Conservation (phyloP, 2,797 vertebrate species). For the Argyrosomus regius region DNA sequence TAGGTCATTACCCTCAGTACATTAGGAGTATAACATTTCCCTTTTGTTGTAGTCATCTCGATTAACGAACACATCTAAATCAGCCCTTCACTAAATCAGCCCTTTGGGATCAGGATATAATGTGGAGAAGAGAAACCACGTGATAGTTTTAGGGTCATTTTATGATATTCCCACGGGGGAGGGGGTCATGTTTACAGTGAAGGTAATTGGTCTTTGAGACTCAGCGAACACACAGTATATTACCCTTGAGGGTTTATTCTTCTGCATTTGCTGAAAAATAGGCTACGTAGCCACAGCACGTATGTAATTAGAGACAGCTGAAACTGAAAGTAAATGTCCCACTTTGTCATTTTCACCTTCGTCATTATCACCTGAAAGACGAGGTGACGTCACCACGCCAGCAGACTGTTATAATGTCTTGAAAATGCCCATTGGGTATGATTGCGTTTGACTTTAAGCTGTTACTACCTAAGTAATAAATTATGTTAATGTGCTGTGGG, state of each 20-base stretch:
- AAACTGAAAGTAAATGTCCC: constrained; percentile 39
- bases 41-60: constrained; percentile 37
- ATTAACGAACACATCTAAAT: constrained; percentile 51
- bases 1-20: constrained; percentile 33
- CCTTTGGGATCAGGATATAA: constrained; percentile 52
- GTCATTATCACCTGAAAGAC: constrained; percentile 33
- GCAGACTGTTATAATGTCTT: constrained; percentile 2
- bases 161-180: constrained; percentile 67
- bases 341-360: constrained; percentile 59
- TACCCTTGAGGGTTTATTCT: constrained; percentile 49
- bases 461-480: not conserved
- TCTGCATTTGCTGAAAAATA: constrained; percentile 39
- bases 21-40: constrained; percentile 39
- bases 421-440: constrained; percentile 18
- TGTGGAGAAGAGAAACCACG: constrained; percentile 47
- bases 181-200: constrained; percentile 75
- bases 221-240: constrained; percentile 25
- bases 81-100: constrained; percentile 15
- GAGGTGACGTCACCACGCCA: constrained; percentile 24
- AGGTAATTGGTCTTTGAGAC: constrained; percentile 70
- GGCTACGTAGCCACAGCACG: constrained; percentile 17
- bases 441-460: constrained; percentile 3
- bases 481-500: not conserved
- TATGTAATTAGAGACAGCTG: constrained; percentile 41
- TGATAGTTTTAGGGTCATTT: constrained; percentile 66